Evolutionary conservation across 2,113 vertebrate genomes (phyloP), one percentile per base, ranked within the genome.

Genomic region (Oryzias melastigma): DNA sequence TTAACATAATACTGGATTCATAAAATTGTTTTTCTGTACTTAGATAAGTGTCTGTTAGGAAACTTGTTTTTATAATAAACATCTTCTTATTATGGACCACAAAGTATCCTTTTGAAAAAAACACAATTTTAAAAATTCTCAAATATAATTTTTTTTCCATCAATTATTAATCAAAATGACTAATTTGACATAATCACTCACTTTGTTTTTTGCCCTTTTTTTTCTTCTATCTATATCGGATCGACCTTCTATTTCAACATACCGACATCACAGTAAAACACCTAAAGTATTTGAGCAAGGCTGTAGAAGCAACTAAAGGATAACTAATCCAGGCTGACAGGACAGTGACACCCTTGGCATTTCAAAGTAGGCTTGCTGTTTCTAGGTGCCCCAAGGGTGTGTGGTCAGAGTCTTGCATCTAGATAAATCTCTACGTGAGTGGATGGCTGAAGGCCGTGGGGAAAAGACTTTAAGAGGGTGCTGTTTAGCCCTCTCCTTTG

Each of bases 301-400:
- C 86, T 57, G 63, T 52, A 77, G 78, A 80, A 67, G 80, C 73
- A 80, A 73, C 71, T 61, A 67, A 63, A 53, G 61, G 69, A 76
- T 65, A 75, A 65, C 78, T 90, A 88, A 91, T 86, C 73, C 65
- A 80, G 81, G 64, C 74, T 85, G 91, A 90, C 89, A 90, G 84
- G 82, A 78, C 79, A 77, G 68, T 89, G 83, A 88, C 80, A 85
- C 82, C 82, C 84, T 83, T 89, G 90, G 89, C 85, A 86, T 90
- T 91, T 90, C 73, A 75, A 78, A 81, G 81, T 73, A 84, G 81
- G 89, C 80, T 65, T 86, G 78, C 53, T 69, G 71, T 80, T 73
- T 75, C 77, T 44, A 62, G 61, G 48, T 66, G 76, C 75, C 84
- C 88, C 72, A 62, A 78, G 81, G 86, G 86, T 73, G 68, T 44